Conservation (phyloP, 2,888 invertebrate genomes). For the Eudemis profundana region DNA sequence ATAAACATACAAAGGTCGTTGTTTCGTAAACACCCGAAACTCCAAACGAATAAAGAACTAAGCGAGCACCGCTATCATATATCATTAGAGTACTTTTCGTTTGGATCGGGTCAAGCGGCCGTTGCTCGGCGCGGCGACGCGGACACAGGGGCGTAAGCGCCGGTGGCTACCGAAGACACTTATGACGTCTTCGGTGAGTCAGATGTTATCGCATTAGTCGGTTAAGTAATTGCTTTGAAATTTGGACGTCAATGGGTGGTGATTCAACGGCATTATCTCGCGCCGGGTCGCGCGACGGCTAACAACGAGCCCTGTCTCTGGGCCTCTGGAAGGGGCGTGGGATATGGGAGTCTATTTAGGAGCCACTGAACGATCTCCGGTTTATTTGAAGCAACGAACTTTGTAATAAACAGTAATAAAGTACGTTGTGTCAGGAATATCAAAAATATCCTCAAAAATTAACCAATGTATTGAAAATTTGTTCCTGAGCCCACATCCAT, state of each 20-base stretch:
- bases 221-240: slow-evolving; percentile 33
- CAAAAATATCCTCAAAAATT: too few species aligned
- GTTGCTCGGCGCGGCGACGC: slow-evolving; percentile 20
- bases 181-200: slow-evolving; percentile 8
- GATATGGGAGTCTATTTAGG: too few species aligned
- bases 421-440: too few species aligned
- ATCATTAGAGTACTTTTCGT: neutral
- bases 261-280: slow-evolving; percentile 31
- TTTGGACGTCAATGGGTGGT: slow-evolving; percentile 32
- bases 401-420: too few species aligned
- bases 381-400: too few species aligned
- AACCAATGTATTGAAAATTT: too few species aligned
- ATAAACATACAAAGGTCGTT: slow-evolving; percentile 35
- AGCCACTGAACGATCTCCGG: too few species aligned
- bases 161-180: neutral
- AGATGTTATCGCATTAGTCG: slow-evolving; percentile 20
- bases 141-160: neutral
- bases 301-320: too few species aligned
- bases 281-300: neutral
- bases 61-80: neutral
- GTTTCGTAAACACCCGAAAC: slow-evolving; percentile 30
- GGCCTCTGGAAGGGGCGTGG: too few species aligned
- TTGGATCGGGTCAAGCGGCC: slow-evolving; percentile 13
- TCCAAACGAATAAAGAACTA: neutral
- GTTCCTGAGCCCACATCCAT: too few species aligned